Percentiles rank a stretch among this genome's conserved stretches.
phyloP scores from a whole-genome alignment of 2,113 vertebrate genomes.

The Pseudopodoces humilis region DNA sequence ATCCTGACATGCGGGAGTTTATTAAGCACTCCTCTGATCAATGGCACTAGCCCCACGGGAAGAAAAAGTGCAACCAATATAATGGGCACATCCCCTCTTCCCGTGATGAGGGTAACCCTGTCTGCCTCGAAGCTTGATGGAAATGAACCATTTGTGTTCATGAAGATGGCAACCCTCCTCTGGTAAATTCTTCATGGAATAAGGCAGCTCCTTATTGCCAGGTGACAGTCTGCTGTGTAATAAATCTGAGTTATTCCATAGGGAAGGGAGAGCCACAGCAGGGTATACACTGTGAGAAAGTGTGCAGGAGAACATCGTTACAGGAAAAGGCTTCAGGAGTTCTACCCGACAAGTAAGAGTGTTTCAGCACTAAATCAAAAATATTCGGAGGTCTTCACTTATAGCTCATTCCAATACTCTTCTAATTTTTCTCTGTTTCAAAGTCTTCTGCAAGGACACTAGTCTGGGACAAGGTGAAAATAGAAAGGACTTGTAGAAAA shows the following conservation, averaged over 20 bases:
- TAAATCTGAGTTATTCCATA: background rate
- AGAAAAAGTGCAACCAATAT: slow-evolving; percentile 10
- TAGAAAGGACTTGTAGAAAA: background rate
- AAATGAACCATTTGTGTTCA: slow-evolving; percentile 37
- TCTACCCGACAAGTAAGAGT: background rate
- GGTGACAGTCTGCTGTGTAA: background rate
- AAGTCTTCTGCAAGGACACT: background rate
- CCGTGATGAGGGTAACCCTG: background rate
- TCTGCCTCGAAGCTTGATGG: slow-evolving; percentile 10
- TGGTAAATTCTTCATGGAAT: background rate
- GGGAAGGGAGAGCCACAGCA: background rate
- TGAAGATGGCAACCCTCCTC: background rate
- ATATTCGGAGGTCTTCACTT: background rate
- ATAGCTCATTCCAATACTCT: background rate
- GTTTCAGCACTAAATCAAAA: background rate
- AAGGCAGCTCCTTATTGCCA: background rate
- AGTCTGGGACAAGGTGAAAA: background rate
- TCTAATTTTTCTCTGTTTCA: background rate
- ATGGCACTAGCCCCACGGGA: background rate
- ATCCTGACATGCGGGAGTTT: slow-evolving; percentile 18
- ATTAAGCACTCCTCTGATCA: slow-evolving; percentile 60
- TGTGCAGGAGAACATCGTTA: background rate
- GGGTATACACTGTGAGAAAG: background rate
- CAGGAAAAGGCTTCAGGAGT: background rate
- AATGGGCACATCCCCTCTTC: background rate